Percentiles rank a stretch among this genome's conserved stretches.
Conservation (phyloP, 2,113 vertebrate genomes). For the Siniperca chuatsi region DNA sequence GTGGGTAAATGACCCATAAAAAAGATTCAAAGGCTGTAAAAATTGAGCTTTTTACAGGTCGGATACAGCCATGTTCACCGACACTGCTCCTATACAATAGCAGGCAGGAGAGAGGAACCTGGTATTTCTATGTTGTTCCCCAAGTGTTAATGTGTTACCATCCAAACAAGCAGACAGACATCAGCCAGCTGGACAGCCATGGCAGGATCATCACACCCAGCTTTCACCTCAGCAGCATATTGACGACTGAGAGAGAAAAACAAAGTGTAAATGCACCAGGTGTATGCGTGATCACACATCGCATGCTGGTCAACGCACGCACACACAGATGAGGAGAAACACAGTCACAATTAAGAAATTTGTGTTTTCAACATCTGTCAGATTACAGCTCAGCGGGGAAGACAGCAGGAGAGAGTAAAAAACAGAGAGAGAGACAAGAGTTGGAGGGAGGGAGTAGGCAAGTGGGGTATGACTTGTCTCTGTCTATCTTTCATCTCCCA, state of each 20-base stretch:
- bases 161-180: conserved; percentile 48
- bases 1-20: conserved; percentile 49
- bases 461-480: conserved; percentile 25
- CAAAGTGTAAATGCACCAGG: conserved; percentile 65
- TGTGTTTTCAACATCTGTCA: conserved; percentile 59
- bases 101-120: background rate
- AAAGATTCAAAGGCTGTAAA: conserved; percentile 29
- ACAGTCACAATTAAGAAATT: conserved; percentile 47
- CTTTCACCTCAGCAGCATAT: conserved; percentile 65
- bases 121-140: conserved; percentile 27
- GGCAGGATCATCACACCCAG: conserved; percentile 58
- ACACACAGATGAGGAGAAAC: conserved; percentile 1
- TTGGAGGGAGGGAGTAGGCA: conserved; percentile 39
- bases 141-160: conserved; percentile 57
- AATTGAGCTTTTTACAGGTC: conserved; percentile 43
- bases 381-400: conserved; percentile 39
- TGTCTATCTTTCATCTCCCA: conserved; percentile 49
- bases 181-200: conserved; percentile 55
- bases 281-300: conserved; percentile 61
- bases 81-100: conserved; percentile 9
- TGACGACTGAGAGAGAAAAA: conserved; percentile 60
- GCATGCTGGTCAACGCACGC: conserved; percentile 25
- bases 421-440: conserved; percentile 36
- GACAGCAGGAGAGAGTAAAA: conserved; percentile 31
- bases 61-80: conserved; percentile 25